These are phyloP conservation scores for Mastigias papua DNA, from an alignment of 30 jellyfish, hydroid and myxozoan genomes.

Conservation along the genomic window DNA sequence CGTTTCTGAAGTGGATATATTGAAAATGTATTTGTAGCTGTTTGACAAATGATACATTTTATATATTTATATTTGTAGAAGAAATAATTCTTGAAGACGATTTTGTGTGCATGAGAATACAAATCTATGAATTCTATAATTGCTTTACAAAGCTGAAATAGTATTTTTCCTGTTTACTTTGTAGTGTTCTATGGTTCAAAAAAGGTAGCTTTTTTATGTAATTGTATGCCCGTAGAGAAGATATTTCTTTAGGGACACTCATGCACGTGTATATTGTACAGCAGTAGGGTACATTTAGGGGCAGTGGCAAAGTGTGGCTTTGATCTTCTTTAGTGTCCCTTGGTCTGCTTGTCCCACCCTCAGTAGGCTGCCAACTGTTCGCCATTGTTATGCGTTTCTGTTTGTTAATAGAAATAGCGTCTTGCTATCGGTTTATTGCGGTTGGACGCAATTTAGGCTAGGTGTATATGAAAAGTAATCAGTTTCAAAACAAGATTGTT, in stretches of 20 bases:
- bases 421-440: too few species aligned
- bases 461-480: too few species aligned
- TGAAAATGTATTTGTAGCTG: slow-evolving; percentile 23
- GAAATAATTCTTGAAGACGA: slow-evolving; percentile 26
- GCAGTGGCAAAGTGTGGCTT: too few species aligned
- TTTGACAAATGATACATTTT: slow-evolving; percentile 41
- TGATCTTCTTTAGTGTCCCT: too few species aligned
- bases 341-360: too few species aligned
- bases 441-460: too few species aligned
- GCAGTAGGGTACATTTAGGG: too few species aligned
- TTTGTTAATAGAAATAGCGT: too few species aligned
- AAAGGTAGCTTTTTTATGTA: not conserved
- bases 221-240: not conserved
- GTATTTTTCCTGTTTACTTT: slow-evolving; percentile 6
- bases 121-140: not conserved
- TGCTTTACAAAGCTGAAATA: slow-evolving; percentile 12
- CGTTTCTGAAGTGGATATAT: slow-evolving; percentile 3
- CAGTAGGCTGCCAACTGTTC: too few species aligned
- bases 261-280: too few species aligned
- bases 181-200: not conserved
- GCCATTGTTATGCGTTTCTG: too few species aligned
- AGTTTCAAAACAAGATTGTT: too few species aligned
- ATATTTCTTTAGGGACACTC: not conserved
- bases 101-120: slow-evolving; percentile 30
- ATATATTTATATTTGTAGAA: slow-evolving; percentile 53